Evolutionary conservation across 1,140 invertebrate genomes (phyloP), one percentile per base, ranked within the genome.

Genomic region (Trichonephila inaurata): DNA sequence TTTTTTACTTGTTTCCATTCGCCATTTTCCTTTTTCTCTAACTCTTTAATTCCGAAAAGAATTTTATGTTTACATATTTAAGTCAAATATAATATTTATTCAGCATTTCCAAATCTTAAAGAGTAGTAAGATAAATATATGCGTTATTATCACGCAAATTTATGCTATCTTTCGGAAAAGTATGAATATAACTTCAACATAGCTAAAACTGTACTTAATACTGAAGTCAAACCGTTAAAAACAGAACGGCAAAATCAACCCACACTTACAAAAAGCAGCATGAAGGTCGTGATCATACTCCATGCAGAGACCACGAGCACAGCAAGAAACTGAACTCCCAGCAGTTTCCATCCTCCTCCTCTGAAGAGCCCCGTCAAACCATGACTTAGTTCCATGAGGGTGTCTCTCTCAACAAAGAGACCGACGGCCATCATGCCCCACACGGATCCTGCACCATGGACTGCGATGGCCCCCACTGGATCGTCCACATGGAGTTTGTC

Each of bases 381-480:
- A 81, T 96, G 97, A 0, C 98, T 98, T 0, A 98, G 97, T 44
- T 97, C 96, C 94, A 98, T 96, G 0, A 98, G 97, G 83, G 97
- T 95, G 21, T 98, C 98, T 96, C 98, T 97, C 94, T 98, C 97
- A n/a, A 98, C 98, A 95, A 99, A 99, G 0, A 99, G 96, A 0
- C 98, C 98, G 8, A 99, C 98, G 0, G 98, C 97, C 18, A 99
- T 94, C 66, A 99, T 97, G 14, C 98, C 96, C 95, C 96, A 96
- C 5, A 95, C 89, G 0, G 95, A 95, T 12, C 95, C 95, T 19
- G 95, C 91, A 95, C 98, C 98, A 95, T 99, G 98, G 7, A 99
- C 98, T 8, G 98, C 97, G 33, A 97, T 97, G 0, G 98, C 98
- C 10, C 98, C 98, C 1, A 99, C 98, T 0, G 98, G 98, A 96